A percentile compares a stretch with the other conserved stretches of the same genome.
phyloP scores from a whole-genome alignment of 2,888 invertebrate genomes.

The Rhamphomyia laevipes region DNA sequence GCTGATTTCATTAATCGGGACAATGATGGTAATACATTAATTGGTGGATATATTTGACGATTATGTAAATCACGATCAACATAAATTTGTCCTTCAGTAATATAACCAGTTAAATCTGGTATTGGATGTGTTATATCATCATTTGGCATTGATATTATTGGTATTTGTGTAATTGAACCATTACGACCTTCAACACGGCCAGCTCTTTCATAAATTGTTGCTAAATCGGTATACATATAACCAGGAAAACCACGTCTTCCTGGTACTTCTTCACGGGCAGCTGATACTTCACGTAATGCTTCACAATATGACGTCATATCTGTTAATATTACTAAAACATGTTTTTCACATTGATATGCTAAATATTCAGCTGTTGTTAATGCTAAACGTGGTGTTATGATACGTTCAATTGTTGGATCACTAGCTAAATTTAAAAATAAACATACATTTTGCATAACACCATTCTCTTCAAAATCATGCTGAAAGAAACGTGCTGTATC shows the following conservation, averaged over 20 bases:
- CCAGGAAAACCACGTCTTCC: conserved; percentile 92
- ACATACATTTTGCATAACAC: conserved; percentile 97
- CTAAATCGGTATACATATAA: conserved; percentile 99
- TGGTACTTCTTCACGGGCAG: conserved; percentile 94
- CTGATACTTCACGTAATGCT: conserved; percentile 92
- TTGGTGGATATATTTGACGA: conserved; percentile 93
- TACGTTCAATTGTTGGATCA: conserved; percentile 96
- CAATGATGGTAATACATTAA: conserved; percentile 91
- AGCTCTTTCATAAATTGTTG: conserved; percentile 94
- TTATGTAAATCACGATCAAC: conserved; percentile 95
- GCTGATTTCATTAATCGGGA: conserved; percentile 98
- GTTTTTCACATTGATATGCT: conserved; percentile 97
- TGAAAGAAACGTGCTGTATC: conserved; percentile 98
- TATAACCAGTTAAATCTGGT: conserved; percentile 96
- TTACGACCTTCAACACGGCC: conserved; percentile 94
- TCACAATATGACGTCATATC: conserved; percentile 99
- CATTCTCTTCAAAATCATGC: conserved; percentile 86
- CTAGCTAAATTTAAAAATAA: conserved; percentile 95
- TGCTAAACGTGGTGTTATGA: conserved; percentile 92
- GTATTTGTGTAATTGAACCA: conserved; percentile 96
- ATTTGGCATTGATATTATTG: conserved; percentile 97
- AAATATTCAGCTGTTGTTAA: conserved; percentile 93
- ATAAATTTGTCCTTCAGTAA: conserved; percentile 93
- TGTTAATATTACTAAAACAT: conserved; percentile 91
- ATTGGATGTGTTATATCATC: conserved; percentile 99